These are phyloP conservation scores for Deroplatys truncata DNA, from an alignment of 2,888 invertebrate species.

Conservation along the genomic window DNA sequence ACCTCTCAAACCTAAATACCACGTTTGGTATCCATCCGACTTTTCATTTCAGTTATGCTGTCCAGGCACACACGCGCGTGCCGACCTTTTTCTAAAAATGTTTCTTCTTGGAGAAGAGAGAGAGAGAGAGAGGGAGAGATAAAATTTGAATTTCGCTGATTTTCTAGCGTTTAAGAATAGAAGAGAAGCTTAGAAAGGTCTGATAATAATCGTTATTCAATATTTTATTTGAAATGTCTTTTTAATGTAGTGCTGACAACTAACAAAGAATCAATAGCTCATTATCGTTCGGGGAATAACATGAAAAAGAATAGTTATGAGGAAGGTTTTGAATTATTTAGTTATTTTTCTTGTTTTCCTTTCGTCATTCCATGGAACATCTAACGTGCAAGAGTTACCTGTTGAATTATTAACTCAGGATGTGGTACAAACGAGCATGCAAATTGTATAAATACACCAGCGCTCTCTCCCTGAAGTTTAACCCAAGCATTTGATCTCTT, in stretches of 20 bases:
- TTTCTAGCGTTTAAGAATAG: not conserved
- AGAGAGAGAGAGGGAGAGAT: too few relatives aligned
- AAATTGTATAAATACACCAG: not conserved
- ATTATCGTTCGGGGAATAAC: not conserved
- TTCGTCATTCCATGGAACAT: not conserved
- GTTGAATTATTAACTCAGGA: not conserved
- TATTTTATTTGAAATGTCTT: not conserved
- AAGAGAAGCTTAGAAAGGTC: not conserved
- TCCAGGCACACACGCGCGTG: too few relatives aligned
- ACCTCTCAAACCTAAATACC: too few relatives aligned
- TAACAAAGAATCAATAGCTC: not conserved
- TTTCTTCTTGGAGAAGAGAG: too few relatives aligned
- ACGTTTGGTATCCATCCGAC: too few relatives aligned
- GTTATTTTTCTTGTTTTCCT: not conserved
- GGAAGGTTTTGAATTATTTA: not conserved
- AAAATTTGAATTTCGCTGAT: too few relatives aligned
- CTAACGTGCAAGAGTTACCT: not conserved
- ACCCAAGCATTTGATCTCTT: too few relatives aligned
- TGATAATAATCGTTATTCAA: not conserved
- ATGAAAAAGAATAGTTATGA: not conserved
- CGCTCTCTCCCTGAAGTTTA: too few relatives aligned
- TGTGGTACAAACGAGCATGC: not conserved
- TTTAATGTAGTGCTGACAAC: not conserved
- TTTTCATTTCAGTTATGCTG: too few relatives aligned
- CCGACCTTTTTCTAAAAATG: too few relatives aligned